Evolutionary conservation across 1,140 invertebrate species (phyloP), one percentile per base, ranked within the genome.

Genomic region (Listronotus oregonensis): DNA sequence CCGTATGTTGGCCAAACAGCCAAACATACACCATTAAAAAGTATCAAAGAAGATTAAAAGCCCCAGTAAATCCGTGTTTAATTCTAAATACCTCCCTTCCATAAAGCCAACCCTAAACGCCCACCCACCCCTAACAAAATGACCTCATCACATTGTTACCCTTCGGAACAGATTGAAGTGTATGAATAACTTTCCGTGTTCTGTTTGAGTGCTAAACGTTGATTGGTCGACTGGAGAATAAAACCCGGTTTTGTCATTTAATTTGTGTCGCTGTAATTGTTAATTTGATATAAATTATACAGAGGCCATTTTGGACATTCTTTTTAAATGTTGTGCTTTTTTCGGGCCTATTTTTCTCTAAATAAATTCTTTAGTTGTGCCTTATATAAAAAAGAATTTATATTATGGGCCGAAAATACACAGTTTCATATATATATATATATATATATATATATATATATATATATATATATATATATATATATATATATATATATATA

Each of bases 151-250:
- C 47, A 49, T 21, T 49, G 47, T 49, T 9, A 14, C 47, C 47
- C 47, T 11, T 18, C 18, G 47, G 47, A 49, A 49, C 47, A 49
- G 47, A 49, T 49, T 49, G 47, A 49, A 49, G 47, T 14, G 47
- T 18, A 31, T 8, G 47, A 49, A 49, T 49, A 18, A 15, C 18
- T 49, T 49, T 49, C 14, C 47, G 17, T 49, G 47, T 49, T 18
- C 17, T n/a, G n/a, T n/a, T n/a, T n/a, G 4, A 49, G 18, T 21
- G 18, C 10, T 17, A 15, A 11, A 31, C 47, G 47, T 5, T 49
- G 8, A 49, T 49, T 49, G 47, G 47, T 49, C 14, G 15, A 18
- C 4, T 5, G 4, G 47, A 15, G 18, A 49, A 49, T 9, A 9
- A 49, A 49, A 17, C 47, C 47, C 17, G 8, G 8, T 49, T 14